Evolutionary conservation across 2,888 invertebrate genomes (phyloP).

Genomic region (Ichneumoninae sp.): DNA sequence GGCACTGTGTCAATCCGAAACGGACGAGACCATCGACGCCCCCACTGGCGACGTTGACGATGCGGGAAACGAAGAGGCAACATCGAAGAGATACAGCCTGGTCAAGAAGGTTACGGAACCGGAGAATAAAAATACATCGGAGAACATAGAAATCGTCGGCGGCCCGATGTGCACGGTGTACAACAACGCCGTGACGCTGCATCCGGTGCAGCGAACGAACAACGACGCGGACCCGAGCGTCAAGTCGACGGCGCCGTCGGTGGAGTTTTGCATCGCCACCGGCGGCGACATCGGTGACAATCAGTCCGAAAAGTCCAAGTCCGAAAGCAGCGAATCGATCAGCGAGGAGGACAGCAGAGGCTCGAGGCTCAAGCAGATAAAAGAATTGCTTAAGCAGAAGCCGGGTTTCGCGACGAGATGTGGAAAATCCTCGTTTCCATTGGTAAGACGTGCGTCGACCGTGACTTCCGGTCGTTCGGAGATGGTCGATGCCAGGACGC

Average conservation of each 20-base stretch:
- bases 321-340: slow-evolving; percentile 64
- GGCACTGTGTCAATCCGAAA: slow-evolving; percentile 36
- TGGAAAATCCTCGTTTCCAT: slow-evolving; percentile 87
- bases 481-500: slow-evolving; percentile 87
- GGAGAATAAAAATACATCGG: neutral
- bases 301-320: slow-evolving; percentile 46
- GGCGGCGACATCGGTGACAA: neutral
- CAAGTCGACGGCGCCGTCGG: neutral
- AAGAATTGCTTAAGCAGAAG: slow-evolving; percentile 89
- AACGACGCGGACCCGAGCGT: slow-evolving; percentile 11
- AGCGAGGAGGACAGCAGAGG: slow-evolving; percentile 86
- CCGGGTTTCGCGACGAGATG: slow-evolving; percentile 88
- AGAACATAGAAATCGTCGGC: neutral
- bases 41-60: neutral
- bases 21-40: slow-evolving; percentile 61
- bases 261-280: neutral
- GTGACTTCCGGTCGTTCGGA: slow-evolving; percentile 86
- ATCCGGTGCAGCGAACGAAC: neutral
- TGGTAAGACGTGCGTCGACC: slow-evolving; percentile 89
- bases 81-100: slow-evolving; percentile 16
- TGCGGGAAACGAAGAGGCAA: slow-evolving; percentile 36
- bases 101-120: neutral
- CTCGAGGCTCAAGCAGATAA: slow-evolving; percentile 89
- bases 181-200: neutral
- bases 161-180: neutral